Evolutionary conservation across 2,888 invertebrate genomes (phyloP), one percentile per base, ranked within the genome.

Genomic region (Scaptomyza polygonia): DNA sequence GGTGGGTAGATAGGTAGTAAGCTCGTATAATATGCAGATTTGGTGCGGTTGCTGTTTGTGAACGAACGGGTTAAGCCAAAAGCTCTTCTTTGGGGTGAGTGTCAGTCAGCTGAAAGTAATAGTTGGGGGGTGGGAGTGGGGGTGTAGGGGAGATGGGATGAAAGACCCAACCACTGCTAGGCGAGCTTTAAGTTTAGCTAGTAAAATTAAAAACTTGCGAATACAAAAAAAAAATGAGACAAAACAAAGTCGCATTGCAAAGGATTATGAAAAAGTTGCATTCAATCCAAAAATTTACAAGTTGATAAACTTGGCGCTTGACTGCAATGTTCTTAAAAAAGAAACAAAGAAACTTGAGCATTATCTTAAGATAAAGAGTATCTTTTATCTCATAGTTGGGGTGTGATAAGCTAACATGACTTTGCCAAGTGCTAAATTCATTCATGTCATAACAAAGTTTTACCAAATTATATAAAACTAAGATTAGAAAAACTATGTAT

Each of bases 11-110:
- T 9, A 18, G 40, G 8, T 16, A 47, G 34, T 36, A 59, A 51
- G 25, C 39, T 49, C 5, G 63, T 62, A 77, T 64, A 70, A 72
- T 67, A 84, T 84, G 77, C 82, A 81, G 67, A 84, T 84, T 79
- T 77, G 69, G 70, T 72, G 67, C 62, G 79, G 66, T 61, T 64
- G 66, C 44, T 62, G 56, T 61, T 68, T 67, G 58, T 49, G 54
- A 59, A 55, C 21, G 21, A n/a, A 21, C 36, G 73, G 66, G 68
- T 76, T 78, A 58, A 71, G 59, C 58, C 62, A 44, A 69, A 67
- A 69, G 72, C 58, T 55, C 7, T 36, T 14, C 14, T 36, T 14
- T 8, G 7, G n/a, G 5, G 0, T 14, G 18, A 4, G 6, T 16
- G 14, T 5, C 25, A 25, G 29, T n/a, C 12, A 45, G 18, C 4